Evolutionary conservation across 35 echinoderm and acorn worm species (phyloP), one percentile per base, ranked within the genome.

Genomic region (Amphiura filiformis): DNA sequence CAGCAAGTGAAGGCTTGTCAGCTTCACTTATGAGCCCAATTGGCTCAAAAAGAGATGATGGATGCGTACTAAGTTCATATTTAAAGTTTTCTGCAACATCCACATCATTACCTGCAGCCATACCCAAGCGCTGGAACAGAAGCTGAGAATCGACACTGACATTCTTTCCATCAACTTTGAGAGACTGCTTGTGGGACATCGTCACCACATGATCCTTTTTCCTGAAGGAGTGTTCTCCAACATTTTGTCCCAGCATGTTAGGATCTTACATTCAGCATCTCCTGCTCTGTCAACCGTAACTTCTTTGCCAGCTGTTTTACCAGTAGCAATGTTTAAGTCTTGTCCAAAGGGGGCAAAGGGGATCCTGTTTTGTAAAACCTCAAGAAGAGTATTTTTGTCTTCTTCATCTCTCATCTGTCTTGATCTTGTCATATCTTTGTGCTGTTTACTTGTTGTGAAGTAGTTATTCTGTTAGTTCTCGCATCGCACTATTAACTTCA

Each of bases 21-120:
- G 77, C 80, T 52, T 31, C 23, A 31, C 75, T 26, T 20, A 80
- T 38, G 13, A 90, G 3, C n/a, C 35, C 37, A 31, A 23, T 42
- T 81, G 31, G 22, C 26, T 40, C 88, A 87, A 88, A 97, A 97
- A 31, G 88, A 64, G 81, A 87, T 90, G 91, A 86, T 23, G 91
- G 94, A 52, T 97, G 83, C 36, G 78, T 97, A 37, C 91, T 93
- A 32, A 93, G 79, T 41, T 97, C 94, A 84, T 90, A n/a, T 87
- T 35, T 86, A 64, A 79, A 96, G 92, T 12, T 77, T 75, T 81
- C 80, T 17, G 35, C 61, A 40, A 23, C 13, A 78, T 84, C 5
- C 13, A 85, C 37, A 38, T 36, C 41, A 20, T 56, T 13, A 65
- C 32, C 79, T 65, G 61, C 82, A 23, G 78, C 34, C 26, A 56